Percentiles rank a stretch among this genome's conserved stretches.
Evolutionary conservation across 2,797 vertebrate genomes (phyloP).

Genomic region (Anomalospiza imberbis): DNA sequence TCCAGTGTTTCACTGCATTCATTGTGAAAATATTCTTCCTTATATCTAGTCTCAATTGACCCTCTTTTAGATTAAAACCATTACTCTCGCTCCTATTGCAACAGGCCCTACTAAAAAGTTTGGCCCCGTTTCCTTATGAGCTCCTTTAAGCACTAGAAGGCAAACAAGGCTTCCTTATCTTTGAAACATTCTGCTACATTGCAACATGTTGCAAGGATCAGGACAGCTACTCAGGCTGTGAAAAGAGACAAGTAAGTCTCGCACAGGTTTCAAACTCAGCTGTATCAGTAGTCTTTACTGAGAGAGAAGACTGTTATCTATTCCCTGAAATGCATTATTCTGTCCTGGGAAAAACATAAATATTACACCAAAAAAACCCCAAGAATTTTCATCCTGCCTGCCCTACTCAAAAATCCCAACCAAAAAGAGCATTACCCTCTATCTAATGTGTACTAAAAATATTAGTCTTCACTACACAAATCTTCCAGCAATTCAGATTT

Average conservation of each 20-base stretch:
- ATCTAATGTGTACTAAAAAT: background rate
- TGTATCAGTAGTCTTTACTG: background rate
- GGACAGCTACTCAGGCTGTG: background rate
- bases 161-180: background rate
- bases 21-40: background rate
- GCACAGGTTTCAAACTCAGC: background rate
- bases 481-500: background rate
- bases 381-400: rapidly evolving
- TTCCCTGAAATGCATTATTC: background rate
- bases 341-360: background rate
- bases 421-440: background rate
- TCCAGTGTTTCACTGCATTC: background rate
- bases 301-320: background rate
- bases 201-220: background rate
- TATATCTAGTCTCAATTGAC: background rate
- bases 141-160: background rate
- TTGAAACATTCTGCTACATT: background rate
- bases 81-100: background rate
- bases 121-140: background rate
- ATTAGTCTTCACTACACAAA: background rate
- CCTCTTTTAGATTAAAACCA: background rate
- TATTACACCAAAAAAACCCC: background rate
- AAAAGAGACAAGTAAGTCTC: background rate
- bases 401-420: background rate
- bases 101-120: background rate